phyloP scores from a whole-genome alignment of 2,888 invertebrate species.

The Uloborus plumipes region DNA sequence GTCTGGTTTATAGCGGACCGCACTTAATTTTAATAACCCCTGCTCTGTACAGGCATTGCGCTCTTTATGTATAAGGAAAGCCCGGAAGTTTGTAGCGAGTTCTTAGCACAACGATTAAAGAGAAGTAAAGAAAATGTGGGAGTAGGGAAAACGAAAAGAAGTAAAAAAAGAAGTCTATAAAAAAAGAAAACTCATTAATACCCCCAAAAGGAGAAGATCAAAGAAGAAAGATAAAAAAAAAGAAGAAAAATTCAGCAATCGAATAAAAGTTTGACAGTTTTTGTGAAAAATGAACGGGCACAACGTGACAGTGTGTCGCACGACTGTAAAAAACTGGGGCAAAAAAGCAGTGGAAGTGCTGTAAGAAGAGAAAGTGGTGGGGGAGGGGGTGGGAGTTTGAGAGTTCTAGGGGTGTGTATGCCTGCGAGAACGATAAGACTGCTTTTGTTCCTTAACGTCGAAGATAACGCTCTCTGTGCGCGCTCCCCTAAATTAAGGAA shows the following conservation, averaged over 20 bases:
- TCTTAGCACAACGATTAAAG: conserved; percentile 61
- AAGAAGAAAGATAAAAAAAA: conserved; percentile 58
- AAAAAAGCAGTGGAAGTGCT: conserved; percentile 42
- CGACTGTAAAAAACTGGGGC: conserved; percentile 39
- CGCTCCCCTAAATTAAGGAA: conserved; percentile 62
- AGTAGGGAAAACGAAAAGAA: conserved; percentile 23
- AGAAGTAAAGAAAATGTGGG: conserved; percentile 27
- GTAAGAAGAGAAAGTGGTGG: conserved; percentile 54
- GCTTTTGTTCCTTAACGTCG: conserved; percentile 61
- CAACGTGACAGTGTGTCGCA: conserved; percentile 61
- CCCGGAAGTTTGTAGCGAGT: conserved; percentile 58
- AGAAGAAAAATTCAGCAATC: conserved; percentile 39
- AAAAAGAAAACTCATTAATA: conserved; percentile 61
- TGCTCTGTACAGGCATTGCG: conserved; percentile 41
- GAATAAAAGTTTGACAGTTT: conserved; percentile 65
- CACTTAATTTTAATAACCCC: conserved; percentile 60
- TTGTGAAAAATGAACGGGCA: conserved; percentile 64
- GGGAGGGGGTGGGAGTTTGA: conserved; percentile 28
- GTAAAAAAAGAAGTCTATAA: conserved; percentile 38
- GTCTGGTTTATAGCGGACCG: conserved; percentile 9
- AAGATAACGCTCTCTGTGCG: conserved; percentile 53
- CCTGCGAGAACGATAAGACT: conserved; percentile 59
- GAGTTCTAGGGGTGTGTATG: conserved; percentile 57
- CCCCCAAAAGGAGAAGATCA: conserved; percentile 63
- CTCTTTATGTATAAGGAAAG: conserved; percentile 52